Evolutionary conservation across 2,888 invertebrate species (phyloP).

Genomic region (Meghimatium bilineatum): DNA sequence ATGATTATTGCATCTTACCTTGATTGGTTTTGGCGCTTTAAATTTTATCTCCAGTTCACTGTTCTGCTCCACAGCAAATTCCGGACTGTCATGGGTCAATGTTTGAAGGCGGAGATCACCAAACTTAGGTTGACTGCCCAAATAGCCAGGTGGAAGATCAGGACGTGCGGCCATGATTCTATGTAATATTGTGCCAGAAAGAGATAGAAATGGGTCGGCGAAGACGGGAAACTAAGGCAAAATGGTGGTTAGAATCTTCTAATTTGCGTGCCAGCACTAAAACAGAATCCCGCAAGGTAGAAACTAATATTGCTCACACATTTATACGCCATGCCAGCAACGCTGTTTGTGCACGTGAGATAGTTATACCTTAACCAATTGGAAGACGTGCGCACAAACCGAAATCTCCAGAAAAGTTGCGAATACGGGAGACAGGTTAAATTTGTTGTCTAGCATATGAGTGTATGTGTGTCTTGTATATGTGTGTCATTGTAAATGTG

Average conservation of each 20-base stretch:
- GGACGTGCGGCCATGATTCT: slow-evolving; percentile 58
- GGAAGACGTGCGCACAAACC: neutral
- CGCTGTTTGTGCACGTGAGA: slow-evolving; percentile 16
- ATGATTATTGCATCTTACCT: slow-evolving; percentile 51
- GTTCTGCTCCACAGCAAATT: slow-evolving; percentile 47
- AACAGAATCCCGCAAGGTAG: neutral
- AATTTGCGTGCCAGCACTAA: neutral
- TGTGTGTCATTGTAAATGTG: neutral
- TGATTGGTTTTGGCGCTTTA: slow-evolving; percentile 58
- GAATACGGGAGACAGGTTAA: neutral
- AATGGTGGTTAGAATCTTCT: neutral
- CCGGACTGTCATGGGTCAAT: slow-evolving; percentile 56
- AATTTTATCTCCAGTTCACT: slow-evolving; percentile 61
- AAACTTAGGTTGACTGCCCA: slow-evolving; percentile 70
- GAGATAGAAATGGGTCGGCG: neutral
- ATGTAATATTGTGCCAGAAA: neutral
- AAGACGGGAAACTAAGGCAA: neutral
- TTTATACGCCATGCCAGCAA: slow-evolving; percentile 25
- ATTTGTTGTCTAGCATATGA: neutral
- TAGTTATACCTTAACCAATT: slow-evolving; percentile 21
- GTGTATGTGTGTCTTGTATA: neutral
- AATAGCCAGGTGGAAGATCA: slow-evolving; percentile 65
- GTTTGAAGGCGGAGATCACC: slow-evolving; percentile 60
- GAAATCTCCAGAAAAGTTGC: neutral
- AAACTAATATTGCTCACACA: slow-evolving; percentile 5